Percentiles rank a stretch among this genome's conserved stretches.
These are phyloP conservation scores for Catostomus latipinnis DNA, from an alignment of 2,797 vertebrate genomes.

Conservation along the genomic window DNA sequence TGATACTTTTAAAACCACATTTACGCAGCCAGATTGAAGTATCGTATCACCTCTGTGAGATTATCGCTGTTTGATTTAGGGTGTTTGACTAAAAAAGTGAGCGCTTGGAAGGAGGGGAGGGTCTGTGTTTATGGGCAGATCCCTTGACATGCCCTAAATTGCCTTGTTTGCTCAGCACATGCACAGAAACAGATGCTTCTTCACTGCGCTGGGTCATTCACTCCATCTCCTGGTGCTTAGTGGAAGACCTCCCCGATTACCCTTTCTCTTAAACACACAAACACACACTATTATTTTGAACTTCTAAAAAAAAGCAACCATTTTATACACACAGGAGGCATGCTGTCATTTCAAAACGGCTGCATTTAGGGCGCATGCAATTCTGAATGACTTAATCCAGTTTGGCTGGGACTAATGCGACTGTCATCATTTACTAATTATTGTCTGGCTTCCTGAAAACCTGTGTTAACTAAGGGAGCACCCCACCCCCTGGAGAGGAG, in stretches of 20 bases:
- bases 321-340: conserved; percentile 61
- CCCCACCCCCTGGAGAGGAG: conserved; percentile 53
- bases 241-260: conserved; percentile 86
- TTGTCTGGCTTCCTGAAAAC: conserved; percentile 90
- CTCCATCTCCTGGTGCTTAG: conserved; percentile 89
- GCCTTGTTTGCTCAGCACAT: conserved; percentile 98
- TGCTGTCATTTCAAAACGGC: conserved; percentile 79
- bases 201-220: conserved; percentile 92
- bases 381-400: conserved; percentile 83
- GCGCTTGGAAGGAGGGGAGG: conserved; percentile 51
- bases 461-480: conserved; percentile 61
- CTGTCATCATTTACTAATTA: conserved; percentile 95
- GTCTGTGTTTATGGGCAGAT: conserved; percentile 92
- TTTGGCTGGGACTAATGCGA: conserved; percentile 91
- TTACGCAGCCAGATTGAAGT: background rate
- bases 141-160: conserved; percentile 98
- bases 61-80: background rate
- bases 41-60: background rate
- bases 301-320: conserved; percentile 34
- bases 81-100: conserved; percentile 48
- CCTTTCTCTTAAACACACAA: conserved; percentile 79
- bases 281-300: conserved; percentile 24
- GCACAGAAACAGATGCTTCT: conserved; percentile 98
- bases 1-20: background rate
- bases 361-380: conserved; percentile 75